These are phyloP conservation scores for Euproctis similis DNA, from an alignment of 2,888 invertebrate species.

Conservation along the genomic window DNA sequence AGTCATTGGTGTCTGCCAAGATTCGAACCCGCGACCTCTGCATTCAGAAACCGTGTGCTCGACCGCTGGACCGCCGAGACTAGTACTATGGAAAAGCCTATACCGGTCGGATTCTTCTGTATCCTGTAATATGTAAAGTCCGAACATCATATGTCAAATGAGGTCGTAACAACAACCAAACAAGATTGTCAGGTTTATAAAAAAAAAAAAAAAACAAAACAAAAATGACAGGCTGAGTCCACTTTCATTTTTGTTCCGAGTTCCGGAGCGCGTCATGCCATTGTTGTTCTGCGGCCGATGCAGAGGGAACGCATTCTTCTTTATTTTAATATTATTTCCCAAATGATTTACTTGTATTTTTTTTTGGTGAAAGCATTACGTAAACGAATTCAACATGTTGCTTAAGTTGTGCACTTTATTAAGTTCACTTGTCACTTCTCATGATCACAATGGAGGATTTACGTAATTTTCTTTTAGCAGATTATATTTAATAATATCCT, in stretches of 20 bases:
- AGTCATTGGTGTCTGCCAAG: too few species aligned
- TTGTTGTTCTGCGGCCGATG: conserved; percentile 49
- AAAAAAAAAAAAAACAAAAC: too few species aligned
- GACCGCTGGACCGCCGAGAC: too few species aligned
- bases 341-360: too few species aligned
- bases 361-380: conserved; percentile 39
- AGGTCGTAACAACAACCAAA: conserved; percentile 48
- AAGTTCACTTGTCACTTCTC: conserved; percentile 18
- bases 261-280: conserved; percentile 55
- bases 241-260: conserved; percentile 71
- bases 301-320: conserved; percentile 52
- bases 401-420: conserved; percentile 15
- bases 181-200: conserved; percentile 66
- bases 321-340: too few species aligned
- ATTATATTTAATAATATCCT: too few species aligned
- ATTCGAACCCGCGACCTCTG: conserved; percentile 27
- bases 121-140: too few species aligned
- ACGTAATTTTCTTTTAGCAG: too few species aligned
- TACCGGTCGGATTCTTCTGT: too few species aligned
- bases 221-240: too few species aligned
- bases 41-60: too few species aligned
- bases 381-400: conserved; percentile 23
- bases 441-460: conserved; percentile 19
- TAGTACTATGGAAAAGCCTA: too few species aligned
- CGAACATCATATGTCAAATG: conserved; percentile 48